These are phyloP conservation scores for Drosophila recens DNA, from an alignment of 2,888 invertebrate species.

Conservation along the genomic window DNA sequence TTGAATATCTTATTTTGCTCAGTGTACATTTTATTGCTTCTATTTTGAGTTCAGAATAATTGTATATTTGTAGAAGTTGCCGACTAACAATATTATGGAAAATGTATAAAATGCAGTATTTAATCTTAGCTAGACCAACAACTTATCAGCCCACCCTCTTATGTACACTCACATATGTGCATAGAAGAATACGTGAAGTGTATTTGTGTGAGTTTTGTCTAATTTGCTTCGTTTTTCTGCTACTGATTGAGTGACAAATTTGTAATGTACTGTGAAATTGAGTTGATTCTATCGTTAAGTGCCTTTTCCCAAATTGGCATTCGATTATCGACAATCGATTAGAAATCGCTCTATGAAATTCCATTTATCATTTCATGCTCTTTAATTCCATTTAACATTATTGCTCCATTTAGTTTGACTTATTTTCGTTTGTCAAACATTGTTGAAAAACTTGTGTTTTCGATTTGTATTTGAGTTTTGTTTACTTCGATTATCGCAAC, in stretches of 20 bases:
- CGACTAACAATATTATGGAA: too few species aligned
- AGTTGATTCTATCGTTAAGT: constrained; percentile 37
- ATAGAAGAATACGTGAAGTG: background rate
- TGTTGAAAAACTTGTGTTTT: constrained; percentile 14
- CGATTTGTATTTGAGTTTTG: constrained; percentile 24
- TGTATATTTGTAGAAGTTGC: too few species aligned
- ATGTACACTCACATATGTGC: background rate
- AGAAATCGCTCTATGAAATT: constrained; percentile 31
- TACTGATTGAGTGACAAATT: constrained; percentile 66
- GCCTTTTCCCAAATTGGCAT: constrained; percentile 9
- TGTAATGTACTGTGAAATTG: constrained; percentile 55
- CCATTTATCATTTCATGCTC: constrained; percentile 33
- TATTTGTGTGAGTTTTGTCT: constrained; percentile 39
- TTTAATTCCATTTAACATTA: constrained; percentile 10
- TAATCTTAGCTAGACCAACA: background rate
- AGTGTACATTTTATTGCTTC: too few species aligned
- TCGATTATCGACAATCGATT: constrained; percentile 9
- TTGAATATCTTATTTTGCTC: too few species aligned
- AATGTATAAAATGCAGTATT: too few species aligned
- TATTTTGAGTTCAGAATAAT: too few species aligned
- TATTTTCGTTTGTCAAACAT: constrained; percentile 19
- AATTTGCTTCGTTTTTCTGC: constrained; percentile 56
- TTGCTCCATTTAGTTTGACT: background rate
- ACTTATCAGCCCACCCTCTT: background rate
- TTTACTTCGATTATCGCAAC: constrained; percentile 34